Evolutionary conservation across 2,113 vertebrate genomes (phyloP).

Genomic region (Corvus cornix): DNA sequence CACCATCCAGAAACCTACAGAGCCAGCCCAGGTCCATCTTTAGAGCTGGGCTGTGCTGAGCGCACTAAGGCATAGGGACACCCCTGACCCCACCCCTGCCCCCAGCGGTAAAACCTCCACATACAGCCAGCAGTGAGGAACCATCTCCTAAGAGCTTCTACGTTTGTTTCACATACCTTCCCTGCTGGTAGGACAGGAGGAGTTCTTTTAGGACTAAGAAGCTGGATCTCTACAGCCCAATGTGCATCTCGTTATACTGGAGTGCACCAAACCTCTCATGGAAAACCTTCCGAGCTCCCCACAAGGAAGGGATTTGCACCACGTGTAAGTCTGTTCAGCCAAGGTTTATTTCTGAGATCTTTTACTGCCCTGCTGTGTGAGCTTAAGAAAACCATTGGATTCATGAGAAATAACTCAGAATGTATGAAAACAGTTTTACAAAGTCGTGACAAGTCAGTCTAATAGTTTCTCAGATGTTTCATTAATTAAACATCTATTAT

Average conservation of each 20-base stretch:
- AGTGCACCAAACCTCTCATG: not conserved
- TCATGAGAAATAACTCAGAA: not conserved
- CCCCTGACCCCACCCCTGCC: not conserved
- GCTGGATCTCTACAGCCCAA: not conserved
- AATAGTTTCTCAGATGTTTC: not conserved
- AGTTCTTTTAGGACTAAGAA: not conserved
- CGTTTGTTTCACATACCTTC: not conserved
- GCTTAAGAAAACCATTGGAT: not conserved
- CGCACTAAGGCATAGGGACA: not conserved
- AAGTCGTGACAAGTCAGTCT: not conserved
- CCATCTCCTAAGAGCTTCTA: not conserved
- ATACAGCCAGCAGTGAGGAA: not conserved
- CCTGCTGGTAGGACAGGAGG: not conserved
- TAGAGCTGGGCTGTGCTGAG: not conserved
- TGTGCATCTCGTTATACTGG: fast-evolving
- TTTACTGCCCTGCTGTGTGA: not conserved
- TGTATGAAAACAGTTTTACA: not conserved
- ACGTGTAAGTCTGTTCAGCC: fast-evolving
- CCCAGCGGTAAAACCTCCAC: fast-evolving
- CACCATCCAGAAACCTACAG: not conserved
- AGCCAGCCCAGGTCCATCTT: not conserved
- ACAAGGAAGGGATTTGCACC: not conserved
- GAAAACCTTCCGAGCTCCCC: not conserved
- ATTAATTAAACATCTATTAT: not conserved
- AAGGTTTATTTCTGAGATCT: not conserved